Base-by-base conservation (phyloP, 2,113 vertebrate species). In the Corythornis cristatus region DNA sequence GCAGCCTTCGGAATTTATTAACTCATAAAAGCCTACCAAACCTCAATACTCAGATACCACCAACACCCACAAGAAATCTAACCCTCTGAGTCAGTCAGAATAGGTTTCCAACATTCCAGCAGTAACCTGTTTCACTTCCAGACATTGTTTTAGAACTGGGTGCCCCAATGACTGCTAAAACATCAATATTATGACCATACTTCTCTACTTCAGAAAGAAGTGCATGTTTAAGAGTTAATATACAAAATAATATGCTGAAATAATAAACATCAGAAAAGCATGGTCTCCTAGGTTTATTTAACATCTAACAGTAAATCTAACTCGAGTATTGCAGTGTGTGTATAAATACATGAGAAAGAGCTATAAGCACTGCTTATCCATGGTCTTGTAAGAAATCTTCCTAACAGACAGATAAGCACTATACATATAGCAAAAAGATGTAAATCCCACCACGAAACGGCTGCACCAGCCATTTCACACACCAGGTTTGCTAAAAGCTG, bases 1-100 rank as follows among this genome's bases (percentile, higher is more conserved):
- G 37, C 62, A 87, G 71, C 48, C 82, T 81, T 89, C 58, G 87
- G 67, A 87, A 93, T 92, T 91, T 83, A 90, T 90, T 86, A 95
- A 92, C 78, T 94, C 91, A 80, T 91, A 93, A 94, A 95, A 91
- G 19, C 25, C 54, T 79, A 86, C 62, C 51, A 70, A 84, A 66
- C 33, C 51, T 81, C 80, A 87, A 17, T 42, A 37, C 51, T 66
- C 19, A 61, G 74, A 93, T 77, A 83, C 56, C 0, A 3, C 58
- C 54, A 87, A 85, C 86, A 93, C 45, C 60, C 58, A 87, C 31
- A 90, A 92, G 64, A 93, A 92, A 77, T 35, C 43, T 90, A 68
- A 66, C 50, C 58, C 50, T 61, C 21, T 83, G 46, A 85, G 37
- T 77, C 75, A 77, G 51, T 48, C 21, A 12, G 56, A 51, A 93